phyloP scores from a whole-genome alignment of 2,888 invertebrate genomes.

The Dorcus hopei region DNA sequence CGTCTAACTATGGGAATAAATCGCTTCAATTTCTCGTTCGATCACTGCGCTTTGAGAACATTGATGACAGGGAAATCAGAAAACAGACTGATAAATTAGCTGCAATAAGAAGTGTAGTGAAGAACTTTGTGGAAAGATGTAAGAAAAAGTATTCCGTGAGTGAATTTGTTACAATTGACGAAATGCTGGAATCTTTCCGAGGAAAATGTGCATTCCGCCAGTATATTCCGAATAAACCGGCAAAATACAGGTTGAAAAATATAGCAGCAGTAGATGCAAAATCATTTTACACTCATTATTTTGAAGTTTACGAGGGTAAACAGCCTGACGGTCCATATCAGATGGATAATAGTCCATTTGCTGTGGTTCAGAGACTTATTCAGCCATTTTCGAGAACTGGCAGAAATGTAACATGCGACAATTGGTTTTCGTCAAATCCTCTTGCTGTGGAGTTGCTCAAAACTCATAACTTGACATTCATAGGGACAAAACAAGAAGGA shows the following conservation, averaged over 20 bases:
- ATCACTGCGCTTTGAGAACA: constrained; percentile 1
- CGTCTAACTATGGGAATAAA: constrained; percentile 1
- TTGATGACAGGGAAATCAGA: background rate
- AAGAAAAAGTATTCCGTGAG: constrained; percentile 20
- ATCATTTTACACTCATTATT: constrained; percentile 1
- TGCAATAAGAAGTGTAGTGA: constrained; percentile 19
- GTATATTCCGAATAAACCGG: constrained; percentile 21
- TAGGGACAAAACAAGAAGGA: constrained; percentile 12
- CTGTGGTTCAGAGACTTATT: constrained; percentile 1
- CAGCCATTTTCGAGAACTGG: background rate
- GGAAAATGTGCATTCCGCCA: constrained; percentile 18
- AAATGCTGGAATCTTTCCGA: constrained; percentile 28
- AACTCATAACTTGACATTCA: background rate
- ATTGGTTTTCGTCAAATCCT: constrained; percentile 5
- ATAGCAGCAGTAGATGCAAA: background rate
- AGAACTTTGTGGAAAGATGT: constrained; percentile 25
- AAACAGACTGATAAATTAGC: background rate
- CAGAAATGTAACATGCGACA: constrained; percentile 10
- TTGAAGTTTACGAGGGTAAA: constrained; percentile 10
- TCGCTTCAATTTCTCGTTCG: background rate
- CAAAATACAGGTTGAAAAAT: constrained; percentile 32
- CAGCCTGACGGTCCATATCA: constrained; percentile 8
- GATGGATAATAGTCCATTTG: background rate
- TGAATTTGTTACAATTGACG: constrained; percentile 9
- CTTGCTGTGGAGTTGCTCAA: constrained; percentile 3